These are phyloP conservation scores for Telmatochromis sp. DNA, from an alignment of 2,113 vertebrate species.

Conservation along the genomic window DNA sequence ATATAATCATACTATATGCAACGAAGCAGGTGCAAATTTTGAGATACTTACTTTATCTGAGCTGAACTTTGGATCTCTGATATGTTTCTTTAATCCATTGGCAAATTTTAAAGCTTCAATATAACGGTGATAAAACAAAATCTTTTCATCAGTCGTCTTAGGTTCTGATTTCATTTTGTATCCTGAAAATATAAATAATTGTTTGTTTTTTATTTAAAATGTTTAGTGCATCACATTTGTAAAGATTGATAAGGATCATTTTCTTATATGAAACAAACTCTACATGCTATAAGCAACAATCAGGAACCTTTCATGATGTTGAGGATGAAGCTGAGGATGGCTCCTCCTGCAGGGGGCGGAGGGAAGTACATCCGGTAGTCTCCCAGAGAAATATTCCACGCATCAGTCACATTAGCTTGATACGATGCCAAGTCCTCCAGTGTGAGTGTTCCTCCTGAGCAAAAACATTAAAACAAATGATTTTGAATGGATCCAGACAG, in stretches of 20 bases:
- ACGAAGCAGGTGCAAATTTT: too few relatives aligned
- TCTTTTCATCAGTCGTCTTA: slow-evolving; percentile 37
- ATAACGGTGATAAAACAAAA: slow-evolving; percentile 72
- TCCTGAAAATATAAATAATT: slow-evolving; percentile 49
- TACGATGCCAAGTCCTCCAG: slow-evolving; percentile 14
- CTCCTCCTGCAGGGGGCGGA: slow-evolving; percentile 77
- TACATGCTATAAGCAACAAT: neutral
- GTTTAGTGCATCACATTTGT: neutral
- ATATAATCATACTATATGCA: too few relatives aligned
- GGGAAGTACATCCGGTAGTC: slow-evolving; percentile 73
- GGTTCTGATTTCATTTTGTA: slow-evolving; percentile 61
- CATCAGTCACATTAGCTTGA: slow-evolving; percentile 59
- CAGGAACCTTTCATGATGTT: slow-evolving; percentile 78
- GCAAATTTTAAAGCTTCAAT: slow-evolving; percentile 82
- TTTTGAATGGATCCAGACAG: too few relatives aligned
- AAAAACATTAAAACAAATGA: accelerated
- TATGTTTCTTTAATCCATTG: slow-evolving; percentile 56
- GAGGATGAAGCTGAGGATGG: slow-evolving; percentile 61
- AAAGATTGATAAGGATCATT: too few relatives aligned
- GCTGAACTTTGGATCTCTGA: slow-evolving; percentile 57
- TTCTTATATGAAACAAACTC: too few relatives aligned
- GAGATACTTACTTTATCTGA: too few relatives aligned
- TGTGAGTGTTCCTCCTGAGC: too few relatives aligned
- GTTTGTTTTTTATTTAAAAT: neutral
- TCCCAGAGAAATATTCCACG: slow-evolving; percentile 71